These are phyloP conservation scores for Oligia fasciuncula DNA, from an alignment of 2,888 invertebrate species.

Conservation along the genomic window DNA sequence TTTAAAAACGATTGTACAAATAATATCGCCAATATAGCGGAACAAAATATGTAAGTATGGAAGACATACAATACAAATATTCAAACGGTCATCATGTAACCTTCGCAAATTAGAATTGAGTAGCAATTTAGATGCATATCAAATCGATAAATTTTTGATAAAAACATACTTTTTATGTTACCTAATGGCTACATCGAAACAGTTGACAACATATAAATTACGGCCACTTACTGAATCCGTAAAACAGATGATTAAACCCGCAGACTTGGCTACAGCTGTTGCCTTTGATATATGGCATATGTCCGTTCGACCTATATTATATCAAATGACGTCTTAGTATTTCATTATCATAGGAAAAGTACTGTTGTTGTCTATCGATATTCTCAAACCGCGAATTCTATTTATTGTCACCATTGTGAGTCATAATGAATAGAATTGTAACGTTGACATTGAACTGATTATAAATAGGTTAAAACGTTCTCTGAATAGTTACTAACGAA, in stretches of 20 bases:
- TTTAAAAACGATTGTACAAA: background rate
- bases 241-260: conserved; percentile 37
- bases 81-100: conserved; percentile 4
- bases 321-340: conserved; percentile 48
- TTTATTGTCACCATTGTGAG: conserved; percentile 45
- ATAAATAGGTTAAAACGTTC: conserved; percentile 40
- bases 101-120: conserved; percentile 23
- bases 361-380: conserved; percentile 40
- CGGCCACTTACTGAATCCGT: conserved; percentile 25
- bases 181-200: conserved; percentile 10
- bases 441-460: conserved; percentile 64
- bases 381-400: conserved; percentile 36
- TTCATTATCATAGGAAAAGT: conserved; percentile 50
- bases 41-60: background rate
- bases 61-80: conserved; percentile 1
- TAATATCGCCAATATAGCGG: too few relatives aligned
- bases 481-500: conserved; percentile 17
- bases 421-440: conserved; percentile 42
- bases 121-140: conserved; percentile 11
- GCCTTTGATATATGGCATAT: conserved; percentile 31
- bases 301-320: conserved; percentile 50
- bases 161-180: background rate
- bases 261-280: conserved; percentile 35
- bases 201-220: conserved; percentile 14
- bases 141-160: conserved; percentile 33